Base-by-base conservation (phyloP, 2,888 invertebrate species). In the Cyrtodaria siliqua region DNA sequence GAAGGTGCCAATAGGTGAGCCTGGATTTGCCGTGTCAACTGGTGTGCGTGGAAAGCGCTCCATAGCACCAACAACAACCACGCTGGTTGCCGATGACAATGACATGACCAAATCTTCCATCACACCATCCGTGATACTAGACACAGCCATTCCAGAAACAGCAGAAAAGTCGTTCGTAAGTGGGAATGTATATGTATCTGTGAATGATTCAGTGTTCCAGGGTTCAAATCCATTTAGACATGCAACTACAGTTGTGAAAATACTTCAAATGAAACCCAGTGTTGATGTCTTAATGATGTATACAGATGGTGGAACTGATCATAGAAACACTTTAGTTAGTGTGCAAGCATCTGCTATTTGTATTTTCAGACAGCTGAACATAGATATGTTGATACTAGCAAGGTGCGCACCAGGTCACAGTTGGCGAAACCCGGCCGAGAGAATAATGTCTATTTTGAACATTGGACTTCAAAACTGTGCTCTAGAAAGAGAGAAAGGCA, bases 391-490 rank as follows among this genome's bases (percentile, higher is more conserved):
- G 8, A 62, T 80, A 14, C 9, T 49, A 14, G 77, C 68, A 18
- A 53, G 77, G 20, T 82, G 77, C 71, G 79, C 79, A 2, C 77
- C 74, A 26, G 79, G 82, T 3, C 79, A 82, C 20, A 77, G 73
- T 29, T 82, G 59, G 42, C 27, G n/a, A 16, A 82, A 82, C 49
- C 73, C 76, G n/a, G 76, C 77, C 40, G 82, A 82, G 42, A 55
- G 73, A 18, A 56, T 76, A 0, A 76, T 76, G 75, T 62, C 64
- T 4, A 53, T 82, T 16, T 24, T 72, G 49, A 69, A 83, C 47
- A 8, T 79, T 12, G 79, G 74, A 3, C 59, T 78, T 0, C 81
- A 81, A 62, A 81, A 81, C 29, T 62, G 62, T 27, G 16, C 80
- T 9, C 20, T 76, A 18, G 14, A 33, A 44, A 27, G 26, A 49